Evolutionary conservation across 2,113 vertebrate genomes (phyloP).

Genomic region (Alosa alosa): DNA sequence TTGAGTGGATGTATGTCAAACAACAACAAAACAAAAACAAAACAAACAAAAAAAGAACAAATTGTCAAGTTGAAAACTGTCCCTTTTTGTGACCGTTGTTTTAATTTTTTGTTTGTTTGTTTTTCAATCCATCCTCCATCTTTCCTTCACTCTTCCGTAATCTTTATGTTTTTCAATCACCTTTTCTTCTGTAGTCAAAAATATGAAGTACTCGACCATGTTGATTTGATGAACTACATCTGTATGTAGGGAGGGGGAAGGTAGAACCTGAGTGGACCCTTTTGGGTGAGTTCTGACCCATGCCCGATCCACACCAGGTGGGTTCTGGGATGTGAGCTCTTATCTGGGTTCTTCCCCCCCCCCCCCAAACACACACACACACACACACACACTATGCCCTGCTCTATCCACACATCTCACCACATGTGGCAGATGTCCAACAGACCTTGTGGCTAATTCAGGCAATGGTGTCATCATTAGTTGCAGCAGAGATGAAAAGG

Average conservation of each 20-base stretch:
- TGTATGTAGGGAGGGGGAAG: background rate
- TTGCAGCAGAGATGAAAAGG: background rate
- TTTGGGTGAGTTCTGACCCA: background rate
- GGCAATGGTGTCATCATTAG: background rate
- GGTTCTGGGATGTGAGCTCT: background rate
- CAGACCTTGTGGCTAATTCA: background rate
- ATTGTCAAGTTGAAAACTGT: slow-evolving; percentile 46
- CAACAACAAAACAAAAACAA: slow-evolving; percentile 52
- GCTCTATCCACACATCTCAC: background rate
- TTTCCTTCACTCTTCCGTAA: background rate
- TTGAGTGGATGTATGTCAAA: slow-evolving; percentile 64
- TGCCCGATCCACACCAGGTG: background rate
- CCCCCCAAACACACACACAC: too few species aligned
- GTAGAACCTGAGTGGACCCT: too few species aligned
- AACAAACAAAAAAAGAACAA: slow-evolving; percentile 51
- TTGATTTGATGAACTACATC: background rate
- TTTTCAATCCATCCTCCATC: slow-evolving; percentile 26
- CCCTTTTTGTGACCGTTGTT: slow-evolving; percentile 50
- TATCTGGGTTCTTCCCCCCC: background rate
- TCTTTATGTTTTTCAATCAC: background rate
- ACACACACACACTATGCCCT: background rate
- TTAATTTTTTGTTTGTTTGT: slow-evolving; percentile 21
- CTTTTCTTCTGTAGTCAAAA: background rate
- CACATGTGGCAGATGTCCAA: background rate
- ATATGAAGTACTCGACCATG: background rate